Evolutionary conservation across 1,140 invertebrate species (phyloP).

Genomic region (Hypsibius dujardini): DNA sequence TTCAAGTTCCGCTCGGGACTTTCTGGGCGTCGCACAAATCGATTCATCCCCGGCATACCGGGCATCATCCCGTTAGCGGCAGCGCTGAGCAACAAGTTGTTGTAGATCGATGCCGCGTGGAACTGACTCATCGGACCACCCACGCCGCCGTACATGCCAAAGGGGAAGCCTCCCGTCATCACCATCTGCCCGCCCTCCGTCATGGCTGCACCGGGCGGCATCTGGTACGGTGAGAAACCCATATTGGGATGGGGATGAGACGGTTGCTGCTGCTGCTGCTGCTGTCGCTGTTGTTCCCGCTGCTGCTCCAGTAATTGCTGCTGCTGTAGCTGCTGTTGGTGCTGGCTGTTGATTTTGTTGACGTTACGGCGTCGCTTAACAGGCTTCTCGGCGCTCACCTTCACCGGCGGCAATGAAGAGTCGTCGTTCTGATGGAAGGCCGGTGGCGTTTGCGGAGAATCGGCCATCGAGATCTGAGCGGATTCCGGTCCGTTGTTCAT

Average conservation of each 20-base stretch:
- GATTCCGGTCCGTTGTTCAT: conserved; percentile 54
- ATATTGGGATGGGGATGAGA: too few relatives aligned
- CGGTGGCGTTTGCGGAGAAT: conserved; percentile 53
- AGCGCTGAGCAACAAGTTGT: conserved; percentile 16
- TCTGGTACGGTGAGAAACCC: too few relatives aligned
- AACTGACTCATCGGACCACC: conserved; percentile 9
- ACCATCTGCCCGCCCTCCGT: conserved; percentile 8
- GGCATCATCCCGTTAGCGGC: conserved; percentile 9
- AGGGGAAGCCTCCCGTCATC: neutral
- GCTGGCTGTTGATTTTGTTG: too few relatives aligned
- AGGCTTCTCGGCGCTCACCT: neutral
- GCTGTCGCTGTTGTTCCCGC: too few relatives aligned
- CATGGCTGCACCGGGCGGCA: neutral
- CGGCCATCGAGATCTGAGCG: neutral
- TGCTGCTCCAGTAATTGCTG: too few relatives aligned
- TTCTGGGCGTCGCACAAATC: neutral
- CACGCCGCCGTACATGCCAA: conserved; percentile 16
- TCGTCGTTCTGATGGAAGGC: conserved; percentile 33
- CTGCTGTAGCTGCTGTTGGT: too few relatives aligned
- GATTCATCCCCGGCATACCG: neutral
- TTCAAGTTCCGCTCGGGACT: neutral
- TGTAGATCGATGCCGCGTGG: conserved; percentile 18
- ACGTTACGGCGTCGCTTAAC: too few relatives aligned
- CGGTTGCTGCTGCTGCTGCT: too few relatives aligned
- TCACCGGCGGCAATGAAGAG: neutral